These are phyloP conservation scores for Caerostris darwini DNA, from an alignment of 1,140 invertebrate species.

Conservation along the genomic window DNA sequence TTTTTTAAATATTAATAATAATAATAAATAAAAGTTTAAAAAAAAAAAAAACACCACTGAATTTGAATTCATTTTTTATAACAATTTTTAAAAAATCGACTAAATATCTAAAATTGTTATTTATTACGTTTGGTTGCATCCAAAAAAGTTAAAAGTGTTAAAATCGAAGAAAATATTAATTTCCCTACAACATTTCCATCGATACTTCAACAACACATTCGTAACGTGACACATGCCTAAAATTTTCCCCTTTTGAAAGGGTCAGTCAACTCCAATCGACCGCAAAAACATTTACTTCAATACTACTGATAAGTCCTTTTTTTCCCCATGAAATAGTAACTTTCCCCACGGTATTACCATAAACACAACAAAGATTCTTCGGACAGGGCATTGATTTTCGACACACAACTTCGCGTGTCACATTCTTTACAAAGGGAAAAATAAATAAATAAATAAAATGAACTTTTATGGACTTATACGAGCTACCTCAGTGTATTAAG, in stretches of 20 bases:
- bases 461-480: background rate
- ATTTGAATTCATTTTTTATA: no score
- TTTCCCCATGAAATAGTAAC: background rate
- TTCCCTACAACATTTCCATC: no score
- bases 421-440: background rate
- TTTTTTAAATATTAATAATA: no score
- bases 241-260: background rate
- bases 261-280: slow-evolving; percentile 20
- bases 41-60: no score
- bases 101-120: no score
- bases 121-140: no score
- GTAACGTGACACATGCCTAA: background rate
- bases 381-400: background rate
- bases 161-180: no score
- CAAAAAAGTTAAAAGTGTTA: no score
- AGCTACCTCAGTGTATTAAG: background rate
- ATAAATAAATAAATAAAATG: background rate
- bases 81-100: no score
- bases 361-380: background rate
- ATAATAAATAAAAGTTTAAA: no score
- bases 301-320: background rate
- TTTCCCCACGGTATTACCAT: background rate
- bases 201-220: no score
- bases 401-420: background rate
- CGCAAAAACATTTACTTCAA: background rate